Base-by-base conservation (phyloP, 1,140 invertebrate species). In the Papilio aristodemus region DNA sequence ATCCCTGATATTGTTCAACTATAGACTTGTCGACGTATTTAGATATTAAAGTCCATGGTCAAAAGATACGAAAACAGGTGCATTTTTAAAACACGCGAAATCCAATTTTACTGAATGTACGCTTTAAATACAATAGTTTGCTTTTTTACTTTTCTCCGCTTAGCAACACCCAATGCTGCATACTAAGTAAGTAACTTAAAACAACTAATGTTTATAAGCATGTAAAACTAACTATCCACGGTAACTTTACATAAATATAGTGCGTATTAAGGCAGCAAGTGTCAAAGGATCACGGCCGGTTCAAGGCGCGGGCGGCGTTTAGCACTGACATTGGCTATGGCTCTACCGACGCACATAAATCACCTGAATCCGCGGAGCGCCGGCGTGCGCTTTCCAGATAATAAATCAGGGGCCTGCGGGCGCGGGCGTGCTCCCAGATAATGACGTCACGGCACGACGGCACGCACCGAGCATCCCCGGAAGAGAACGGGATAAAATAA, bases 401-500 rank as follows among this genome's bases (percentile, higher is more conserved):
- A 91, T 91, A 91, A 89, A 91, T 91, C 85, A 87, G 81, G 73
- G 69, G 75, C 76, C 77, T 75, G 72, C 74, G 78, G 75, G 83
- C 79, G 79, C 76, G 77, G 77, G 77, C 71, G 76, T 62, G 32
- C 59, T 32, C 57, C 57, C 81, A 77, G 83, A 86, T 86, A 83
- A 84, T 91, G 89, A 91, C 87, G 89, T 91, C 89, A 91, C 84
- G 66, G 63, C 57, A 17, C 57, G 13, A 19, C 59, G 84, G 80
- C 83, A 90, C 88, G 86, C 85, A 89, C 85, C 87, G 87, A 87
- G 87, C 86, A 89, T 87, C 87, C 87, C 89, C 87, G 87, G 86
- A 89, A 90, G 87, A 85, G 85, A 84, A 80, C 76, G 86, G 86
- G 87, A 89, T 90, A 86, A 91, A 91, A 91, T 91, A 90, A 89